These are phyloP conservation scores for Spongia lamella DNA, from an alignment of 37 sponge, comb jelly and placozoan genomes.

Conservation along the genomic window DNA sequence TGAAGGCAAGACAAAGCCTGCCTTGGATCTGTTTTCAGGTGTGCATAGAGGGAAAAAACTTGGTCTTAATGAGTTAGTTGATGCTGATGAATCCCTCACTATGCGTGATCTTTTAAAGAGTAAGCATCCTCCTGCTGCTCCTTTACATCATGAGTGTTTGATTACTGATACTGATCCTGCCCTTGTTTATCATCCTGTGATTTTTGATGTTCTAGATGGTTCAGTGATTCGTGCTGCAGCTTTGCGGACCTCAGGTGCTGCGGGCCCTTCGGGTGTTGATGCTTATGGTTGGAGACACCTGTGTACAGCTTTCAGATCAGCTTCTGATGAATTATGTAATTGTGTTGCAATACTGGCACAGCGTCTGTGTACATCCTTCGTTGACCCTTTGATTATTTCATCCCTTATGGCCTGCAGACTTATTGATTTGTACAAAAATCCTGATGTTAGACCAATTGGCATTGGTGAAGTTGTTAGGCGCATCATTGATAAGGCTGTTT, in stretches of 20 bases:
- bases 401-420: conserved; percentile 26
- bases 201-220: conserved; percentile 34
- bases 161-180: background rate
- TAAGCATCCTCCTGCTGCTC: conserved; percentile 30
- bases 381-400: conserved; percentile 10
- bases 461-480: conserved; percentile 57
- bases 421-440: conserved; percentile 20
- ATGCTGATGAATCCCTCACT: background rate
- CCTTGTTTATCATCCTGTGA: conserved; percentile 20
- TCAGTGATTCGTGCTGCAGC: background rate
- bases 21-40: too few relatives aligned
- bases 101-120: conserved; percentile 13
- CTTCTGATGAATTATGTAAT: conserved; percentile 27
- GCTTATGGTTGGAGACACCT: conserved; percentile 28
- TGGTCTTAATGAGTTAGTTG: too few relatives aligned
- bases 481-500: conserved; percentile 55
- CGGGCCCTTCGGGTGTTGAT: conserved; percentile 35
- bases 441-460: too few relatives aligned
- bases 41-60: too few relatives aligned
- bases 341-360: conserved; percentile 7
- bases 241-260: conserved; percentile 22
- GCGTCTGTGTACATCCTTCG: conserved; percentile 7
- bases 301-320: conserved; percentile 17
- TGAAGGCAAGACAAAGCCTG: background rate
- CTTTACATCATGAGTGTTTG: background rate